Base-by-base conservation (phyloP, 2,113 vertebrate species). In the Channa argus region DNA sequence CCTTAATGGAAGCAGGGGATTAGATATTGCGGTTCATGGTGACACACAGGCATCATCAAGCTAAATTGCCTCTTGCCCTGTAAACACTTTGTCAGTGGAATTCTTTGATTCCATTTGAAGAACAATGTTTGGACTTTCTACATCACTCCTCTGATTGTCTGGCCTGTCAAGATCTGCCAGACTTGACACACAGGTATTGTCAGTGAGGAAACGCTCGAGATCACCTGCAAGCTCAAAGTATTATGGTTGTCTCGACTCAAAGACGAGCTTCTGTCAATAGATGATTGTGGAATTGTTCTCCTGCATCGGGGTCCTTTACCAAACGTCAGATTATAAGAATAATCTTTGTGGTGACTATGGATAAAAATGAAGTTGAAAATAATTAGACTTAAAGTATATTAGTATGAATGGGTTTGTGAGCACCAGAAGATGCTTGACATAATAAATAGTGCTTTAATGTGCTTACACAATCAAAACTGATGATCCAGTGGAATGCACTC, bases 1-100 rank as follows among this genome's bases (percentile, higher is more conserved):
- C 74, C 80, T 63, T 75, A 68, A 84, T 86, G 67, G 72, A 85
- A 55, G 49, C 55, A 58, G 33, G 62, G 61, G 69, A 78, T 89
- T 75, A 62, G 69, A 81, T 82, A 88, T 91, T 90, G 79, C 74
- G 81, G 86, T 92, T 88, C 88, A 55, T 75, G 59, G 71, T 52
- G 76, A 80, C 84, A 77, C 77, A 59, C 54, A 24, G 74, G 79
- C 86, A 78, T 85, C 77, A 85, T 84, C 71, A 80, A 61, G 66
- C 54, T 69, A 71, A 71, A 74, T 87, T 68, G 56, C 65, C 74
- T 82, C 74, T 84, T 55, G 43, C 53, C 83, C 75, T 68, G 70
- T 77, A 89, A 86, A 88, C 62, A 73, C 76, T 86, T 85, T 88
- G 83, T 91, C 79, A 83, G 62, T 64, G 60, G 47, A 67, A 71